Evolutionary conservation across 2,113 vertebrate genomes (phyloP).

Genomic region (Riparia riparia): DNA sequence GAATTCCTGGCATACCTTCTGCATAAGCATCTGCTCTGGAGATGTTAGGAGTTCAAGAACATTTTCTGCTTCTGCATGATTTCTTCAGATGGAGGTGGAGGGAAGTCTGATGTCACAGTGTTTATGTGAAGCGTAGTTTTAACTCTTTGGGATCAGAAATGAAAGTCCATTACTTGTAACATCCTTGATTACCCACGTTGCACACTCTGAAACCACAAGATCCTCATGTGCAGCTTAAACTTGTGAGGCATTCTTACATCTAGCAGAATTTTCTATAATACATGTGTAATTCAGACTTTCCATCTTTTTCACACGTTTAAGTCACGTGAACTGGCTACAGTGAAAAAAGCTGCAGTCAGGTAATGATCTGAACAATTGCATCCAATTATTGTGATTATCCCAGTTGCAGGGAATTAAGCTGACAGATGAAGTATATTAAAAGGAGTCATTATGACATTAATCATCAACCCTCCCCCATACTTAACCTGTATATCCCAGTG

Average conservation of each 20-base stretch:
- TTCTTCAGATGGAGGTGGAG: not conserved
- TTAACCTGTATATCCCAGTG: not conserved
- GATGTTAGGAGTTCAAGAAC: not conserved
- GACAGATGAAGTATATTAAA: slow-evolving; percentile 17
- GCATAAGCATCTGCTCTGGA: not conserved
- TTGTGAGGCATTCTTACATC: not conserved
- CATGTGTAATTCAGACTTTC: not conserved
- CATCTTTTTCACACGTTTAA: not conserved
- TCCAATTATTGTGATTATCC: slow-evolving; percentile 45
- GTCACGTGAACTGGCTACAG: not conserved
- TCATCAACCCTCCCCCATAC: not conserved
- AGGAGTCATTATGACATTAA: not conserved
- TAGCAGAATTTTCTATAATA: not conserved
- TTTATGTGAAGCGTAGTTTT: not conserved
- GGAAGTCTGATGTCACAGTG: not conserved
- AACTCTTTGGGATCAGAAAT: not conserved
- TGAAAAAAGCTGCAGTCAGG: not conserved
- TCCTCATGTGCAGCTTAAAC: not conserved
- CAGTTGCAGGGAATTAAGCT: slow-evolving; percentile 28
- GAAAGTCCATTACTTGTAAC: not conserved
- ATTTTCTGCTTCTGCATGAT: not conserved
- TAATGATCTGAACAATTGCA: slow-evolving; percentile 37
- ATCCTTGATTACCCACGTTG: not conserved
- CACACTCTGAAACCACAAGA: not conserved
- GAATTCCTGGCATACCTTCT: slow-evolving; percentile 6